Evolutionary conservation across 2,113 vertebrate genomes (phyloP), one percentile per base, ranked within the genome.

Genomic region (Mustelus asterias): DNA sequence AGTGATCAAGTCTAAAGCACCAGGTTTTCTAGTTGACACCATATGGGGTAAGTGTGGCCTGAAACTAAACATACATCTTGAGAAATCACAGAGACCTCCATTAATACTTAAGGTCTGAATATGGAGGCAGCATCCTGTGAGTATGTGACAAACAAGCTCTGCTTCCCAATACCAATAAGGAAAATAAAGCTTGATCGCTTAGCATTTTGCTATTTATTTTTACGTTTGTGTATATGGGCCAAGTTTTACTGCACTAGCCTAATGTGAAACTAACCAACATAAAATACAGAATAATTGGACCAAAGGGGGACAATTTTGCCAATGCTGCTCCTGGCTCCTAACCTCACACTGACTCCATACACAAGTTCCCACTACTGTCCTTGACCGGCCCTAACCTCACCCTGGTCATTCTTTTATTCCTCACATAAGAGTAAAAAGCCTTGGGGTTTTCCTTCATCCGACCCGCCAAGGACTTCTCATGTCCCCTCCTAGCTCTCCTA

Each of bases 201-300:
- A 89, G 86, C 48, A 60, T 58, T 90, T 60, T 33, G 8, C 18
- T 13, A 90, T 63, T 63, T 90, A 26, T 90, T 60, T 29, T 90
- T 58, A 33, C 88, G 58, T 58, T 90, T 90, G 88, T 90, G 54
- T 58, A 63, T 90, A 90, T 58, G 88, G 54, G 88, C 54, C 48
- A 90, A 90, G 54, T 90, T 33, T 60, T 90, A 3, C 13, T 60
- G 48, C 88, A 90, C 26, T 60, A 29, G 60, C 24, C 24, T 58
- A 48, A 48, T 89, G 44, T 90, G 88, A 90, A 90, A 33, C 88
- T 90, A 90, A 90, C 80, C 41, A 85, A 76, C 80, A 22, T 83
- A 10, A 83, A 58, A 58, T 54, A 58, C 26, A 90, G 54, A 33
- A n/a, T 90, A 60, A 90, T 1, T 90, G 11, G 11, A 60, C 20